Percentiles rank a stretch among this genome's conserved stretches.
These are phyloP conservation scores for Mandrillus leucophaeus DNA, from an alignment of 2,113 vertebrate genomes.

Conservation along the genomic window DNA sequence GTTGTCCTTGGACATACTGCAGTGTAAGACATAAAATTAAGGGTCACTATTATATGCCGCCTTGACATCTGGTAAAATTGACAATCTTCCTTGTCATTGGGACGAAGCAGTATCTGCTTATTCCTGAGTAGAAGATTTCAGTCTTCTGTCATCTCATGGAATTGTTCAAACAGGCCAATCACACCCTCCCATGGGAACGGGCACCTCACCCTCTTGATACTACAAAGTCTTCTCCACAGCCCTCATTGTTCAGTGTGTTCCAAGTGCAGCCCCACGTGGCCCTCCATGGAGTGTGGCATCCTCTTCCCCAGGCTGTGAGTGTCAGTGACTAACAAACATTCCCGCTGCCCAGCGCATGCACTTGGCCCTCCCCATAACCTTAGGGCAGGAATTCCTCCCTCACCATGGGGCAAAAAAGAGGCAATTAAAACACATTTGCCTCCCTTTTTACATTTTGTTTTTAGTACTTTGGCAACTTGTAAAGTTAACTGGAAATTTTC, in stretches of 20 bases:
- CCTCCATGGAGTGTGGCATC: rapidly evolving
- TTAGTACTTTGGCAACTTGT: background rate
- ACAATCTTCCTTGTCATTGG: background rate
- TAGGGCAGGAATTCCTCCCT: background rate
- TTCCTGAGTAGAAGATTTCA: background rate
- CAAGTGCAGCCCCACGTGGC: background rate
- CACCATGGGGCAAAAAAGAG: no score
- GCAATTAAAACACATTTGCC: rapidly evolving
- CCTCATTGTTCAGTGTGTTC: background rate
- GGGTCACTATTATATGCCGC: no score
- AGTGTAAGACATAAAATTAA: background rate
- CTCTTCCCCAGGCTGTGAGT: no score
- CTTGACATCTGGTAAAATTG: background rate
- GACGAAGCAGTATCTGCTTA: background rate
- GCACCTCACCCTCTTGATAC: background rate
- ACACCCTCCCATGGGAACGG: background rate
- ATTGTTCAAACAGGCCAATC: background rate
- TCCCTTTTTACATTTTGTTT: background rate
- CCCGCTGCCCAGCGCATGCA: background rate
- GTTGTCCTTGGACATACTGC: background rate
- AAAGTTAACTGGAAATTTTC: background rate
- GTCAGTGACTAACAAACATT: background rate
- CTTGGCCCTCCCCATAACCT: no score
- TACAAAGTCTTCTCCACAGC: background rate
- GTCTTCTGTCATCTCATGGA: no score